These are phyloP conservation scores for Drosophila nr. perissopoda DNA, from an alignment of 2,888 invertebrate species.

Conservation along the genomic window DNA sequence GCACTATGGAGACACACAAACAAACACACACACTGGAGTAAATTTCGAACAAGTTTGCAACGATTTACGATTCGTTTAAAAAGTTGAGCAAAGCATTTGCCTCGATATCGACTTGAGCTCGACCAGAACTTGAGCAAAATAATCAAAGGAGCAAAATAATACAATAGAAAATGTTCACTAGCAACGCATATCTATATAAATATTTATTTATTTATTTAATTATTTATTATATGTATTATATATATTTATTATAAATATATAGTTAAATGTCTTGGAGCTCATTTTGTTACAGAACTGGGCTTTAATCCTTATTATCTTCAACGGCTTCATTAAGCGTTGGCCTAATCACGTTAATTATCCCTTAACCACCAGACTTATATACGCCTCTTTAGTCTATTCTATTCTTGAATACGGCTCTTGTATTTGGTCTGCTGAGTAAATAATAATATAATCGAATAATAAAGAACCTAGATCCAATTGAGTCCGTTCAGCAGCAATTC, in stretches of 20 bases:
- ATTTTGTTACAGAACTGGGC: neutral
- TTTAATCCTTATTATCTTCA: neutral
- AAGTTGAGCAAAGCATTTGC: constrained; percentile 28
- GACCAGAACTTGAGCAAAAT: neutral
- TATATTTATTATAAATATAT: neutral
- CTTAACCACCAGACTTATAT: neutral
- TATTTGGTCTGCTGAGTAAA: neutral
- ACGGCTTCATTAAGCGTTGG: neutral
- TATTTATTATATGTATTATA: neutral
- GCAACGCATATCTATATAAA: neutral
- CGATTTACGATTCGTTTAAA: constrained; percentile 60
- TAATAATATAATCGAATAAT: neutral
- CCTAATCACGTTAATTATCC: neutral
- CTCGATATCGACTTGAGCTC: constrained; percentile 6
- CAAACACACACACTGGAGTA: constrained; percentile 14
- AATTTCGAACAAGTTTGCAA: constrained; percentile 39
- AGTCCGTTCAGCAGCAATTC: neutral
- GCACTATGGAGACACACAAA: constrained; percentile 30
- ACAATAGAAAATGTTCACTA: neutral
- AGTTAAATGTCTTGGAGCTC: neutral
- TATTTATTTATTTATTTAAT: neutral
- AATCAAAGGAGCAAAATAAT: neutral
- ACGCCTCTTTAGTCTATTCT: neutral
- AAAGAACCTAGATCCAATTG: neutral
- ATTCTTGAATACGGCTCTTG: neutral